These are phyloP conservation scores for Erythrolamprus reginae DNA, from an alignment of 2,113 vertebrate genomes.

Conservation along the genomic window DNA sequence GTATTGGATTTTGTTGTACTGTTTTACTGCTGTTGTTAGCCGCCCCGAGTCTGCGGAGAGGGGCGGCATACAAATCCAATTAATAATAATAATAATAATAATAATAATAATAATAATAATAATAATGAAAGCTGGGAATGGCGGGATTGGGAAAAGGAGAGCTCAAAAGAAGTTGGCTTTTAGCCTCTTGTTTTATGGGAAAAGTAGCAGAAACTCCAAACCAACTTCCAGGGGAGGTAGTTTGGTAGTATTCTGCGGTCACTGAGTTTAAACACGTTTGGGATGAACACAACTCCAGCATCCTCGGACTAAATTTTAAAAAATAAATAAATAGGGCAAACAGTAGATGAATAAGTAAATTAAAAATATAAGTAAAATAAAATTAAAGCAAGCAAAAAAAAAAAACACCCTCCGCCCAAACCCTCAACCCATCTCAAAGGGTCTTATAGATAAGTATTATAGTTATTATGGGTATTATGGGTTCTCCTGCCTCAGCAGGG, in stretches of 20 bases:
- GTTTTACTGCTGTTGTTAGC: too few species aligned
- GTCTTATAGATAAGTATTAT: neutral
- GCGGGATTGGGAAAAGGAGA: neutral
- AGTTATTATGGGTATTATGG: too few species aligned
- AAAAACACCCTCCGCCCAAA: too few species aligned
- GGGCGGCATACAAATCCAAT: too few species aligned
- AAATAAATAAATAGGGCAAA: neutral
- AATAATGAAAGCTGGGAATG: too few species aligned
- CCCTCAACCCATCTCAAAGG: neutral
- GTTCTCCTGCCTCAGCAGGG: too few species aligned
- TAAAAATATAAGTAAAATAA: neutral
- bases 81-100: too few species aligned
- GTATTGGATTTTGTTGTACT: too few species aligned
- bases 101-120: too few species aligned
- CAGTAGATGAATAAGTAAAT: neutral
- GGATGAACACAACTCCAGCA: neutral
- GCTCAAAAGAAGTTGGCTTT: neutral
- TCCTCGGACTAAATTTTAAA: neutral
- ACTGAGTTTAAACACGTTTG: neutral
- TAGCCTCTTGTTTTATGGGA: conserved; percentile 23
- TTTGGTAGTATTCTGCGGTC: neutral
- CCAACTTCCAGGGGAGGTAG: neutral
- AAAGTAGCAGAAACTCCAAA: neutral
- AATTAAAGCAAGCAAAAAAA: neutral
- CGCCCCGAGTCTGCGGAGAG: too few species aligned